A percentile compares a stretch with the other conserved stretches of the same genome.
phyloP scores from a whole-genome alignment of 2,797 vertebrate genomes.

The Alcedo atthis region DNA sequence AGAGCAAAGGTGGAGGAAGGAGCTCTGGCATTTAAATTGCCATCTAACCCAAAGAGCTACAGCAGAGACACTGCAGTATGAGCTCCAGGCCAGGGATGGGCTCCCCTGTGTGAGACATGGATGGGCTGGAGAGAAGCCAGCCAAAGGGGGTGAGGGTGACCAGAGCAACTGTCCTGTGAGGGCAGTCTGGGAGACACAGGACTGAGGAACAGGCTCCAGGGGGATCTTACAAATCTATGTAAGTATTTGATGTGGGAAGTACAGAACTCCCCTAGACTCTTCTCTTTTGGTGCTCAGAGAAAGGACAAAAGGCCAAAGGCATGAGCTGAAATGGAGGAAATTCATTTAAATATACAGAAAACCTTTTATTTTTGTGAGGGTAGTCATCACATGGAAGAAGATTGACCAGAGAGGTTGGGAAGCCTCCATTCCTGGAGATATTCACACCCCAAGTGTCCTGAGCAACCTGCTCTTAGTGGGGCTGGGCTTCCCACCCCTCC shows the following conservation, averaged over 20 bases:
- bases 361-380: background rate
- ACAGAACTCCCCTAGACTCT: background rate
- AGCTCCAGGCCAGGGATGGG: background rate
- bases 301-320: fast-evolving
- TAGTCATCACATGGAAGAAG: background rate
- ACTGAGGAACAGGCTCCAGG: background rate
- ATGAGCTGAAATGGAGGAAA: background rate
- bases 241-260: background rate
- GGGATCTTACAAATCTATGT: background rate
- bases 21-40: background rate
- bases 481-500: background rate
- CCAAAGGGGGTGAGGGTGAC: background rate
- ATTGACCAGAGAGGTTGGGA: background rate
- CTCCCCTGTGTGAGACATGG: background rate
- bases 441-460: background rate
- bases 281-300: background rate
- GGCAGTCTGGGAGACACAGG: background rate
- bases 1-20: background rate
- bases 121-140: background rate
- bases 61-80: background rate
- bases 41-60: background rate
- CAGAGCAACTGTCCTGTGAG: background rate
- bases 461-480: background rate
- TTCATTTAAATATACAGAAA: fast-evolving
- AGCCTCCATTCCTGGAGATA: background rate